Evolutionary conservation across 2,888 invertebrate species (phyloP), one percentile per base, ranked within the genome.

Genomic region (Sycophila texana): DNA sequence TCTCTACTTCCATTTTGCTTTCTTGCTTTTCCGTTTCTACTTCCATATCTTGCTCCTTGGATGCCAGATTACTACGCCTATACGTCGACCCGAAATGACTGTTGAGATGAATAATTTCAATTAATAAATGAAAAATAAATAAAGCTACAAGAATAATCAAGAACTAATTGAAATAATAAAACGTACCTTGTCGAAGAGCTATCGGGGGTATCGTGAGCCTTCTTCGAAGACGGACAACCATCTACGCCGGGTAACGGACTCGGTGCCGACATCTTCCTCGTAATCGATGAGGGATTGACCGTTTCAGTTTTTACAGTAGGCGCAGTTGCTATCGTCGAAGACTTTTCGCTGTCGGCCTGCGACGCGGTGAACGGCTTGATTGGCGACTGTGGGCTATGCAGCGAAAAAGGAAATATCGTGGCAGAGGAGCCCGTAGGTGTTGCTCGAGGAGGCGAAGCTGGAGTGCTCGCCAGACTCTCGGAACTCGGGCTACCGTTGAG

Each of bases 381-480:
- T 0, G 94, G 94, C 2, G 94, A 94, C 18, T 93, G 92, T 0
- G 94, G 94, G 83, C 94, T 94, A 87, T 94, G 94, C 63, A 94
- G 88, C 80, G 93, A 94, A 85, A 95, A 92, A 1, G 95, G 94
- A 88, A 95, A 95, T 80, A 95, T 93, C 0, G 94, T 93, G 7
- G 93, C 90, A 77, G 91, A 91, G 3, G 92, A 93, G 65, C 94
- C 93, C 1, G 93, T 93, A 0, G 93, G 93, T 0, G 93, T 93
- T 2, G 92, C 90, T n/a, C 91, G 87, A 0, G 89, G 87, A 22
- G 91, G 91, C n/a, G 92, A 91, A 60, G 91, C 92, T 13, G 91
- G 91, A 81, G 91, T 91, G 16, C 91, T 91, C 18, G 88, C 87
- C 80, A 91, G 86, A 79, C 89, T 90, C 67, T 89, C 89, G n/a